A percentile compares a stretch with the other conserved stretches of the same genome.
These are phyloP conservation scores for Cephus pulcher DNA, from an alignment of 2,888 invertebrate species.

Conservation along the genomic window DNA sequence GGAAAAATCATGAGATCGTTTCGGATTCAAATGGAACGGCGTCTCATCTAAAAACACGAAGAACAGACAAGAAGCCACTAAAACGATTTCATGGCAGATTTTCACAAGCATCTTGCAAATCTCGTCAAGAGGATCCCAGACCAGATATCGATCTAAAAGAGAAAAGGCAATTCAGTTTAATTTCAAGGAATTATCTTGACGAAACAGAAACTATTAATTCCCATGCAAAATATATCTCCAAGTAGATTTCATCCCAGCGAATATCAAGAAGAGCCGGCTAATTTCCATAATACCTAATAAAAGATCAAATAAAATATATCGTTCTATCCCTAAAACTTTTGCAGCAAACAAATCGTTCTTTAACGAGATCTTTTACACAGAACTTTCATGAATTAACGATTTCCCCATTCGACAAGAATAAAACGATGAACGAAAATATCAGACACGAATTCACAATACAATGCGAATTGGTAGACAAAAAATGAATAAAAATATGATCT, in stretches of 20 bases:
- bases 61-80: neutral
- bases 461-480: too few relatives aligned
- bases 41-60: neutral
- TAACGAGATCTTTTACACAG: too few relatives aligned
- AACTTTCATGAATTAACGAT: too few relatives aligned
- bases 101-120: neutral
- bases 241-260: neutral
- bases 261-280: neutral
- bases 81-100: neutral
- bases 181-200: constrained; percentile 28
- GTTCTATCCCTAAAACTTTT: too few relatives aligned
- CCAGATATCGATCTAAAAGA: constrained; percentile 24
- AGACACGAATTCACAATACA: too few relatives aligned
- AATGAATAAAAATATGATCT: too few relatives aligned
- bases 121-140: constrained; percentile 17
- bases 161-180: constrained; percentile 29
- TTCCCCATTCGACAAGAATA: too few relatives aligned
- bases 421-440: too few relatives aligned
- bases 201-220: constrained; percentile 7
- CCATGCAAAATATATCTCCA: neutral
- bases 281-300: neutral
- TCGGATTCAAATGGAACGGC: neutral
- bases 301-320: too few relatives aligned
- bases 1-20: neutral
- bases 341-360: too few relatives aligned